phyloP scores from a whole-genome alignment of 2,113 vertebrate species.

The Chloroceryle aenea region DNA sequence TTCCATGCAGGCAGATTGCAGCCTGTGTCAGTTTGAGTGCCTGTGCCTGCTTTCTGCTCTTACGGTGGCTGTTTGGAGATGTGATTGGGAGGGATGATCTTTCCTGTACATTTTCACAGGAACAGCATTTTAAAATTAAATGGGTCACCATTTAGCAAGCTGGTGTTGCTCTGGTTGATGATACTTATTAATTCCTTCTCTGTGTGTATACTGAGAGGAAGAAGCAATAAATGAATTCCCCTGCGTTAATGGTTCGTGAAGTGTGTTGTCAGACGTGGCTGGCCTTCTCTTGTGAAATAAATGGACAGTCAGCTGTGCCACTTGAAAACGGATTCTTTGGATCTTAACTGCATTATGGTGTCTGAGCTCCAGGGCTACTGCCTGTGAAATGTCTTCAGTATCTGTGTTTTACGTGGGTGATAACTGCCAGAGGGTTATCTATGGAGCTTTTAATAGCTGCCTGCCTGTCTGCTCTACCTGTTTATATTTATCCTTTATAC shows the following conservation, averaged over 20 bases:
- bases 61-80: background rate
- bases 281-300: background rate
- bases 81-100: background rate
- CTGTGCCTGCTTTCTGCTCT: background rate
- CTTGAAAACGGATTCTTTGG: background rate
- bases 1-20: background rate
- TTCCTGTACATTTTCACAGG: background rate
- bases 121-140: constrained; percentile 6
- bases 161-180: background rate
- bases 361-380: background rate
- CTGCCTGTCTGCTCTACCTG: background rate
- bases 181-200: constrained; percentile 25
- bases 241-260: constrained; percentile 8
- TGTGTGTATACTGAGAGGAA: constrained; percentile 7
- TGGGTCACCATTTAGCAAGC: background rate
- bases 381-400: background rate
- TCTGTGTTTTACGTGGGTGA: background rate
- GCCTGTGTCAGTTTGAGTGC: background rate
- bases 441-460: background rate
- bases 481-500: background rate
- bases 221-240: constrained; percentile 42
- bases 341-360: background rate
- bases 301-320: background rate
- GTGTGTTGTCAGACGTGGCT: background rate
- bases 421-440: background rate